Evolutionary conservation across 2,113 vertebrate species (phyloP).

Genomic region (Vulpes lagopus): DNA sequence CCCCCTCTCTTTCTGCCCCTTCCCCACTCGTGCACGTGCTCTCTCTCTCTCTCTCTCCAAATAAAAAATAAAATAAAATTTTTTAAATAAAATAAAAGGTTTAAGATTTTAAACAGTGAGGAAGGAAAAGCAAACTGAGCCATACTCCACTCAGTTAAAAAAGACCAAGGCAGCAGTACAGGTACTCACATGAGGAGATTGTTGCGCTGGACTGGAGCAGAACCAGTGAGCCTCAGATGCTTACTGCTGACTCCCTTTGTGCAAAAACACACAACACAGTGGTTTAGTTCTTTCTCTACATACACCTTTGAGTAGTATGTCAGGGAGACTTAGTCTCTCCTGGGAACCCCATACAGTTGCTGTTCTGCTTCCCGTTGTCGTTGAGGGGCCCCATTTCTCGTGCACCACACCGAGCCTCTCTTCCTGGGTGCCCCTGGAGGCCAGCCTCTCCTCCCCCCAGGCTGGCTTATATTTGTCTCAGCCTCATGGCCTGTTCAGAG

Average conservation of each 20-base stretch:
- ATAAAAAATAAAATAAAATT: not conserved
- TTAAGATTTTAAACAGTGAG: not conserved
- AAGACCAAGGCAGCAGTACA: not conserved
- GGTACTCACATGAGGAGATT: accelerated
- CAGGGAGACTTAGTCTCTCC: accelerated
- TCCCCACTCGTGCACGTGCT: not conserved
- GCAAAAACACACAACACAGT: accelerated
- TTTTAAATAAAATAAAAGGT: not conserved
- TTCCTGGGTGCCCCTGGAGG: too few relatives aligned
- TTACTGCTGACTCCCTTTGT: not conserved
- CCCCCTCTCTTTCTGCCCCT: not conserved
- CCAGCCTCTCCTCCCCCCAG: not conserved
- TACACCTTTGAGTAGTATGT: accelerated
- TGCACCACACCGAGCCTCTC: not conserved
- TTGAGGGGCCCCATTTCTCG: not conserved
- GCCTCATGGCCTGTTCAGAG: not conserved
- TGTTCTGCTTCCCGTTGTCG: accelerated
- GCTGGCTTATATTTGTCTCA: not conserved
- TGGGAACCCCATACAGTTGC: not conserved
- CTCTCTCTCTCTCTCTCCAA: not conserved
- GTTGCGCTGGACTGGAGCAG: too few relatives aligned
- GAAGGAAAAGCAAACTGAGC: not conserved
- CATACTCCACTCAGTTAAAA: not conserved
- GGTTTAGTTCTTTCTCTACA: accelerated
- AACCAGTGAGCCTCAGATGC: not conserved